Percentiles rank a stretch among this genome's conserved stretches.
Conservation (phyloP, 2,888 invertebrate species). For the Gari tellinella region DNA sequence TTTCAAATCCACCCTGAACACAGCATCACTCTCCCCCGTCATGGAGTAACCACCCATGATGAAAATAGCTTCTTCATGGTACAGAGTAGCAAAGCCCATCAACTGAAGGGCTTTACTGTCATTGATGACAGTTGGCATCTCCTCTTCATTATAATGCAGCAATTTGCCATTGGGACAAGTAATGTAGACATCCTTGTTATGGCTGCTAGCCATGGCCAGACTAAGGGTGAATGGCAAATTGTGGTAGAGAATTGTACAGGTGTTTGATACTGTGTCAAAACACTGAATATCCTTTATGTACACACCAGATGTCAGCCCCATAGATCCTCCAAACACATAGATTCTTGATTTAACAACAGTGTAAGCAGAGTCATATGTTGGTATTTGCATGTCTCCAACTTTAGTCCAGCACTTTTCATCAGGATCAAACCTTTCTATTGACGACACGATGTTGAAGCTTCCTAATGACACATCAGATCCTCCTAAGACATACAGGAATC, state of each 20-base stretch:
- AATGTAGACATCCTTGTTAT: slow-evolving; percentile 52
- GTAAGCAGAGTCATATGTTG: slow-evolving; percentile 67
- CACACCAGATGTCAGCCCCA: slow-evolving; percentile 59
- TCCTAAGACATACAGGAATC: slow-evolving; percentile 67
- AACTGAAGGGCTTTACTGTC: slow-evolving; percentile 37
- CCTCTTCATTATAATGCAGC: slow-evolving; percentile 44
- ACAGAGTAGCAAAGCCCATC: slow-evolving; percentile 56
- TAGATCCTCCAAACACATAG: slow-evolving; percentile 70
- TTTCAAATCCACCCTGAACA: slow-evolving; percentile 53
- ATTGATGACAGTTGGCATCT: slow-evolving; percentile 32
- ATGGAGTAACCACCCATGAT: slow-evolving; percentile 60
- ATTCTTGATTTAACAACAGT: slow-evolving; percentile 64
- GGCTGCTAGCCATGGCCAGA: slow-evolving; percentile 44
- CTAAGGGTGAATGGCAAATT: slow-evolving; percentile 55
- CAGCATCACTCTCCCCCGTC: slow-evolving; percentile 37
- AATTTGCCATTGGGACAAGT: slow-evolving; percentile 62
- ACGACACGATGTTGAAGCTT: slow-evolving; percentile 53
- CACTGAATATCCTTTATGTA: slow-evolving; percentile 71
- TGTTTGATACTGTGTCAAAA: slow-evolving; percentile 62
- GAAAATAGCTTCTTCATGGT: slow-evolving; percentile 39
- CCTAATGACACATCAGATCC: slow-evolving; percentile 63
- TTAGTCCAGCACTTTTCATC: slow-evolving; percentile 54
- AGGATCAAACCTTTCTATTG: slow-evolving; percentile 66
- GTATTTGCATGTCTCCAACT: slow-evolving; percentile 57
- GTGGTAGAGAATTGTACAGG: slow-evolving; percentile 52